Percentiles rank a stretch among this genome's conserved stretches.
Evolutionary conservation across 2,888 invertebrate genomes (phyloP).

Genomic region (Cecidostiba fungosa): DNA sequence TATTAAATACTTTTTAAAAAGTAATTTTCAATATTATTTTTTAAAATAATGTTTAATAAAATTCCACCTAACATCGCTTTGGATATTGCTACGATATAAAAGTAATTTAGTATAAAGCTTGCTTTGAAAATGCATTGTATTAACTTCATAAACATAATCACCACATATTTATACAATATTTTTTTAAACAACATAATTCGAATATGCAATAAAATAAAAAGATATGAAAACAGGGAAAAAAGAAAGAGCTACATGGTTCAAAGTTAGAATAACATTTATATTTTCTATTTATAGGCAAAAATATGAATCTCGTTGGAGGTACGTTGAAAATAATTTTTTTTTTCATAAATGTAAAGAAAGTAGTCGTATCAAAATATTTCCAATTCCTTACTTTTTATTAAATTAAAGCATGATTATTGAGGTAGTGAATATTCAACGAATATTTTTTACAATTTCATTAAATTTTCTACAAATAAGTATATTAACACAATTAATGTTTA

Average conservation of each 20-base stretch:
- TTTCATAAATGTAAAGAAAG: not conserved
- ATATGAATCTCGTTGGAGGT: conserved; percentile 90
- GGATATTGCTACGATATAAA: not conserved
- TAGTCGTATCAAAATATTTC: not conserved
- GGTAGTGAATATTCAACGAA: not conserved
- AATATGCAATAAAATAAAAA: conserved; percentile 22
- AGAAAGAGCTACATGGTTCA: not conserved
- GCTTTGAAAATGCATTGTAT: conserved; percentile 14
- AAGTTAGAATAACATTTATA: conserved; percentile 44
- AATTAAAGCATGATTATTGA: not conserved
- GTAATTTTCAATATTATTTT: too few relatives aligned
- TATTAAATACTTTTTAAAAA: too few relatives aligned
- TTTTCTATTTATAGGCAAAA: conserved; percentile 85
- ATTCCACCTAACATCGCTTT: too few relatives aligned
- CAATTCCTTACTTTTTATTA: not conserved
- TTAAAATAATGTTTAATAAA: too few relatives aligned
- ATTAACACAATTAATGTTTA: too few relatives aligned
- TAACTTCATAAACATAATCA: conserved; percentile 26
- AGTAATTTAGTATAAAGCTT: not conserved
- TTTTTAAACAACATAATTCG: not conserved
- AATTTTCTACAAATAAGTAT: too few relatives aligned
- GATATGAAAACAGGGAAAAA: not conserved
- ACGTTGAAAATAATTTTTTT: conserved; percentile 76
- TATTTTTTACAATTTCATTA: not conserved
- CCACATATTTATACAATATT: not conserved